These are phyloP conservation scores for Oligia latruncula DNA, from an alignment of 2,888 invertebrate species.

Conservation along the genomic window DNA sequence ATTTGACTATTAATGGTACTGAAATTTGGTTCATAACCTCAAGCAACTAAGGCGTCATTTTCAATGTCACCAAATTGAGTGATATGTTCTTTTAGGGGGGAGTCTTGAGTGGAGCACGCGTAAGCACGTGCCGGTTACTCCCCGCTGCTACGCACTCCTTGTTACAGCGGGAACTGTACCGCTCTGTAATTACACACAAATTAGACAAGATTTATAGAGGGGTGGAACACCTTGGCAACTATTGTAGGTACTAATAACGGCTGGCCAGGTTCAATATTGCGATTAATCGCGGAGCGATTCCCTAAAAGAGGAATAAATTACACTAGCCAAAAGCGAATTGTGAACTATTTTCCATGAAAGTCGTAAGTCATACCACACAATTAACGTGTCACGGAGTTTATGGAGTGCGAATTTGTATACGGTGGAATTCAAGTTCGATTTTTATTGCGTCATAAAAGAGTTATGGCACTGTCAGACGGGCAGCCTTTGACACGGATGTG, in stretches of 20 bases:
- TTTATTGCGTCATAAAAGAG: conserved; percentile 65
- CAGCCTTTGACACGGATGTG: conserved; percentile 74
- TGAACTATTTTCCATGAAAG: conserved; percentile 64
- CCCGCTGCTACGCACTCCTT: conserved; percentile 89
- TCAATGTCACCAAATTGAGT: conserved; percentile 42
- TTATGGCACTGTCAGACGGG: conserved; percentile 50
- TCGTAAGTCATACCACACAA: conserved; percentile 73
- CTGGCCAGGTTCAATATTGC: conserved; percentile 88
- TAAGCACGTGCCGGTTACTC: conserved; percentile 88
- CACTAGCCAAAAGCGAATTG: conserved; percentile 50
- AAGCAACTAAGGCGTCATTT: conserved; percentile 65
- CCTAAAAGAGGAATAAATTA: conserved; percentile 74
- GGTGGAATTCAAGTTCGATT: conserved; percentile 62
- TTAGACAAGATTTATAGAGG: conserved; percentile 90
- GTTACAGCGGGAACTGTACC: conserved; percentile 88
- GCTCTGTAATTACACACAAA: conserved; percentile 90
- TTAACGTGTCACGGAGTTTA: conserved; percentile 75
- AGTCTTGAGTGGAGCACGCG: conserved; percentile 77
- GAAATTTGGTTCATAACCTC: conserved; percentile 60
- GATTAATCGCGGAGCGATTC: conserved; percentile 83
- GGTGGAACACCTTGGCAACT: conserved; percentile 90
- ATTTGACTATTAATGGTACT: conserved; percentile 50
- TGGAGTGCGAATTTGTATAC: conserved; percentile 65
- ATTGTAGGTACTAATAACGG: conserved; percentile 89
- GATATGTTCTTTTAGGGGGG: conserved; percentile 66